Conservation (phyloP, 2,888 invertebrate species). For the Pegoplata infirma region DNA sequence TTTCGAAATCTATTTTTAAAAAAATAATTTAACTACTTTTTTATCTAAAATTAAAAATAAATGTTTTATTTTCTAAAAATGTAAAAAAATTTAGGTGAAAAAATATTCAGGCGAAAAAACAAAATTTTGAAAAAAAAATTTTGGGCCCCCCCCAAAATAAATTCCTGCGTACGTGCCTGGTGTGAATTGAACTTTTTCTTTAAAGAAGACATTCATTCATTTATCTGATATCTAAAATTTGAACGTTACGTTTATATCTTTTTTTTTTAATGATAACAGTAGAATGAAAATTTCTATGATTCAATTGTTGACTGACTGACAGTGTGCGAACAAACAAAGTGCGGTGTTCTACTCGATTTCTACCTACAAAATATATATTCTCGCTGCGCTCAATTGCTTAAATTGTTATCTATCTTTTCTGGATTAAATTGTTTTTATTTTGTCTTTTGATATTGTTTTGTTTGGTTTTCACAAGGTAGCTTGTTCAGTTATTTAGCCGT, state of each 20-base stretch:
- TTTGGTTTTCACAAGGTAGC: not conserved
- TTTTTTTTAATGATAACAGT: not conserved
- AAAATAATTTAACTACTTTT: no score
- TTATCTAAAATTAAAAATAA: no score
- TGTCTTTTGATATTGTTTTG: slow-evolving; percentile 1
- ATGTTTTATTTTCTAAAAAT: no score
- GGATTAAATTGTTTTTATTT: slow-evolving; percentile 33
- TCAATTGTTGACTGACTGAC: not conserved
- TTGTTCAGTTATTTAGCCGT: not conserved
- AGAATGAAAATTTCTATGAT: not conserved
- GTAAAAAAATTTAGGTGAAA: no score
- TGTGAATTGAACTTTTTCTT: no score
- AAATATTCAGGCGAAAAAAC: no score
- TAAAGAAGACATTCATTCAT: not conserved
- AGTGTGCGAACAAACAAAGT: not conserved
- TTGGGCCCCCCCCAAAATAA: no score
- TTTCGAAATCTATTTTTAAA: no score
- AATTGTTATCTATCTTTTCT: slow-evolving; percentile 45
- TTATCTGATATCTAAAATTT: not conserved
- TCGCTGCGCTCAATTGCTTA: slow-evolving; percentile 6
- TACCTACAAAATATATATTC: not conserved
- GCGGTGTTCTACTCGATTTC: not conserved
- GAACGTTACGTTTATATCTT: not conserved
- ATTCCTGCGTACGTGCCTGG: no score
- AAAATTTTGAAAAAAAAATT: no score